Conservation (phyloP, 2,888 invertebrate species). For the Sinohyriopsis cumingii region DNA sequence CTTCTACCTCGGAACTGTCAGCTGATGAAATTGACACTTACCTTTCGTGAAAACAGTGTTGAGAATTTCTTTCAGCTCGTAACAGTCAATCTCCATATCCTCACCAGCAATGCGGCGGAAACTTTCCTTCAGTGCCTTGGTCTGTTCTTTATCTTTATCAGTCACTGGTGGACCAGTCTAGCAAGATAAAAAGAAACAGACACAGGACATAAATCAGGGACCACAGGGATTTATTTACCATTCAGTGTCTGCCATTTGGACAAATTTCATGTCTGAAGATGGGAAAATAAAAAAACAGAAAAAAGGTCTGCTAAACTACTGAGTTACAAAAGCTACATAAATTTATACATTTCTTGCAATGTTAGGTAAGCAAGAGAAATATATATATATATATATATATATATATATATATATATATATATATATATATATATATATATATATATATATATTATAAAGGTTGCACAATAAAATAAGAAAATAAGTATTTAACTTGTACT, state of each 20-base stretch:
- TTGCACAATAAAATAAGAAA: no score
- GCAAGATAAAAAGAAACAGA: slow-evolving; percentile 4
- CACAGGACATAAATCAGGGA: slow-evolving; percentile 1
- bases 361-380: no score
- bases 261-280: slow-evolving; percentile 1
- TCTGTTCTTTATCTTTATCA: slow-evolving; percentile 57
- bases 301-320: neutral
- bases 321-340: no score
- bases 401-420: no score
- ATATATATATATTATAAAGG: no score
- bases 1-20: neutral
- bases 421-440: no score
- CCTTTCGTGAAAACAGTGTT: slow-evolving; percentile 79
- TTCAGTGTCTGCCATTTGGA: neutral
- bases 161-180: slow-evolving; percentile 49
- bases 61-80: slow-evolving; percentile 91
- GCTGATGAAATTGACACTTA: slow-evolving; percentile 14
- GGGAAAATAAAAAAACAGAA: slow-evolving; percentile 1
- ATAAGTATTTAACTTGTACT: no score
- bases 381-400: no score
- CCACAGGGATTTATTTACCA: neutral
- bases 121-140: slow-evolving; percentile 78
- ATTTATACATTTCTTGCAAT: no score
- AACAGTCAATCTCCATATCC: slow-evolving; percentile 94
- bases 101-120: slow-evolving; percentile 90